Base-by-base conservation (phyloP, 2,888 invertebrate genomes). In the Euplagia quadripunctaria region DNA sequence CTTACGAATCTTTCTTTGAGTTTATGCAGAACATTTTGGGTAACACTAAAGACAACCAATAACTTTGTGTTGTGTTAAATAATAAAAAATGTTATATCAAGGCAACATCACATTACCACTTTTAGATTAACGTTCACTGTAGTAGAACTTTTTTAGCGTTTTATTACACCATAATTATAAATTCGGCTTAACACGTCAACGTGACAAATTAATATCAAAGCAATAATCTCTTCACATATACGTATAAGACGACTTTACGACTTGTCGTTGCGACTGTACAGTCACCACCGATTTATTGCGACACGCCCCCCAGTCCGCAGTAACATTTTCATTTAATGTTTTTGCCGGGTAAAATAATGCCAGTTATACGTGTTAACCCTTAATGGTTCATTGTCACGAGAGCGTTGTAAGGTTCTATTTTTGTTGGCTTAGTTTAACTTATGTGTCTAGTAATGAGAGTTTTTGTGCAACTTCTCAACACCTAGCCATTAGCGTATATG, bases 321-420 rank as follows among this genome's bases (percentile, higher is more conserved):
- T 88, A 87, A 92, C 91, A 86, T 91, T 92, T 92, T 91, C 91
- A 92, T 93, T 93, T 91, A 90, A 92, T 90, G 89, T 91, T 90
- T 89, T 91, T 89, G 83, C 87, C 85, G 86, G 83, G 85, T 88
- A 88, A 89, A 91, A 90, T 91, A 92, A 91, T 88, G 89, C 85
- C 83, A 84, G 88, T 87, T 90, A 90, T 89, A 90, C 88, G 90
- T 89, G 90, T 90, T 90, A 90, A 88, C 88, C 88, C 88, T 82
- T 93, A 93, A 94, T 93, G 92, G 86, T 85, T 84, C 89, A 90
- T 92, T 92, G 92, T 86, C 94, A 94, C 92, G 93, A 92, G 68
- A 80, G 16, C 76, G 49, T 74, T 17, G 70, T 68, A 58, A 64
- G 58, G 71, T 61, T 72, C 66, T 76, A 71, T 75, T 80, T 82